phyloP scores from a whole-genome alignment of 2,113 vertebrate species.

The Dolichotis patagonum region DNA sequence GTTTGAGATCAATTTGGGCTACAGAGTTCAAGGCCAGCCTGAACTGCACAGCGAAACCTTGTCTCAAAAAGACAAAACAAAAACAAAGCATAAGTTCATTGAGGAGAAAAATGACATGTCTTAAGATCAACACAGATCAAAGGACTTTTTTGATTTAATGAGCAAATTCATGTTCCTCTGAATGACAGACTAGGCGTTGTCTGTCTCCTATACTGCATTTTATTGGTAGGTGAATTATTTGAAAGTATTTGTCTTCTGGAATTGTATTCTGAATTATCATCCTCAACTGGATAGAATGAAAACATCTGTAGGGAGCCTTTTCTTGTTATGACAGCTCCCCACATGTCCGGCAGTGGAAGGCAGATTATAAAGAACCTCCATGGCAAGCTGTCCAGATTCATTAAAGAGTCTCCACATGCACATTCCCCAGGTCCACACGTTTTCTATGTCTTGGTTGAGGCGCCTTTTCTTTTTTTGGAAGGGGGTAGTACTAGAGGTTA shows the following conservation, averaged over 20 bases:
- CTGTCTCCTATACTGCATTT: not conserved
- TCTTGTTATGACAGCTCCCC: not conserved
- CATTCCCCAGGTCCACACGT: not conserved
- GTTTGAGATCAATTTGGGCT: not conserved
- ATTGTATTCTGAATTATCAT: slow-evolving; percentile 1
- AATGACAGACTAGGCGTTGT: not conserved
- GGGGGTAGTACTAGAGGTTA: not conserved
- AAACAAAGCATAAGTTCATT: not conserved
- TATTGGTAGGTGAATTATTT: not conserved
- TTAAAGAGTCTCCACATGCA: not conserved
- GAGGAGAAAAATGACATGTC: slow-evolving; percentile 20
- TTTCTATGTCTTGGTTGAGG: not conserved
- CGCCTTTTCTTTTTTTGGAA: not conserved
- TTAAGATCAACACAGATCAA: not conserved
- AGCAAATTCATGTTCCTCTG: not conserved
- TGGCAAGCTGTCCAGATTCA: not conserved
- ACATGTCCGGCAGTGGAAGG: not conserved
- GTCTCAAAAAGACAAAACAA: not conserved
- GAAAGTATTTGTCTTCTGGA: slow-evolving; percentile 31
- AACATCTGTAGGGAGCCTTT: not conserved
- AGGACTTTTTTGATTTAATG: slow-evolving; percentile 26
- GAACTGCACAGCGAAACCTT: not conserved
- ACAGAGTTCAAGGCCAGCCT: not conserved
- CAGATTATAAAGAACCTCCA: not conserved
- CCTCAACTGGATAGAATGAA: not conserved